These are phyloP conservation scores for Arizona elegans DNA, from an alignment of 2,113 vertebrate genomes.

Conservation along the genomic window DNA sequence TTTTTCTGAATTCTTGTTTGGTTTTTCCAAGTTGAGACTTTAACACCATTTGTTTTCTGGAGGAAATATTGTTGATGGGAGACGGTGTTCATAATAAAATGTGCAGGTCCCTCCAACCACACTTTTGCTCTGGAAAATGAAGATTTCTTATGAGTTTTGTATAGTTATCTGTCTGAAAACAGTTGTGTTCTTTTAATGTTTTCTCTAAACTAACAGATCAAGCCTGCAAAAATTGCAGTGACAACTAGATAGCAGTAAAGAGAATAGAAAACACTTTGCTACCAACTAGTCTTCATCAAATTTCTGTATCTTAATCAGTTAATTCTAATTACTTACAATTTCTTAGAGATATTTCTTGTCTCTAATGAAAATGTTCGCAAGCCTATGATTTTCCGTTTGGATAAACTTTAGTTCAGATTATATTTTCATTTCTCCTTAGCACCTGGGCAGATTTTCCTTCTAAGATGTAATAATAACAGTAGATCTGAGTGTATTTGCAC, in stretches of 20 bases:
- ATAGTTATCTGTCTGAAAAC: neutral
- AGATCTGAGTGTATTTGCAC: neutral
- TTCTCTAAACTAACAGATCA: neutral
- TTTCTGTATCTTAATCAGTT: neutral
- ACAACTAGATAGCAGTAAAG: neutral
- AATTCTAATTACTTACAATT: neutral
- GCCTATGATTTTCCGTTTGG: neutral
- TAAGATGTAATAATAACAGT: neutral
- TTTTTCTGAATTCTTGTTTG: neutral
- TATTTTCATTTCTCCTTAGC: neutral
- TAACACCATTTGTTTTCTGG: neutral
- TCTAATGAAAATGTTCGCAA: neutral
- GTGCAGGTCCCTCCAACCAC: neutral
- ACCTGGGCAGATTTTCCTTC: neutral
- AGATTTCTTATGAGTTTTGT: neutral
- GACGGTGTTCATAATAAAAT: neutral
- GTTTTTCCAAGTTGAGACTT: neutral
- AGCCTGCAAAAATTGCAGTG: neutral
- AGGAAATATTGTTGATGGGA: neutral
- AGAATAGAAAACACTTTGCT: neutral
- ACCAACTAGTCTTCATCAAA: neutral
- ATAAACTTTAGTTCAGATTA: neutral
- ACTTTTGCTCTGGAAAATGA: neutral
- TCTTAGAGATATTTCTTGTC: neutral
- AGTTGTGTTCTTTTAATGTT: neutral